These are phyloP conservation scores for Upupa epops DNA, from an alignment of 2,113 vertebrate species.

Conservation along the genomic window DNA sequence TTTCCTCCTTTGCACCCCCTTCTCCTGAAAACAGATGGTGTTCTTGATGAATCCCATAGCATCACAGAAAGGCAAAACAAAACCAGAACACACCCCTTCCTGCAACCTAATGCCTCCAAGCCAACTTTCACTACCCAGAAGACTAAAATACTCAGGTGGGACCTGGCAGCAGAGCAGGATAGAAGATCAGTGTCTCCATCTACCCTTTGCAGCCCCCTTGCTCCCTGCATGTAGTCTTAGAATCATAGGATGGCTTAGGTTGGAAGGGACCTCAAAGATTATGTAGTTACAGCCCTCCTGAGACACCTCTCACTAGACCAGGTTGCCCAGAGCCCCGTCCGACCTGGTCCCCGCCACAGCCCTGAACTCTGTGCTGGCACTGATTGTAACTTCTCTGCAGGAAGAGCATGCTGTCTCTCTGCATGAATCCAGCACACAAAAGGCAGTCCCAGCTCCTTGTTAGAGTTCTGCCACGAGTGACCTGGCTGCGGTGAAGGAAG, in stretches of 20 bases:
- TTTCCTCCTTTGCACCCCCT: not conserved
- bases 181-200: not conserved
- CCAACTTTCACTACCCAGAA: not conserved
- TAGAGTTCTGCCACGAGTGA: not conserved
- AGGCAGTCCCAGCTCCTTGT: rapidly evolving
- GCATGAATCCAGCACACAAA: not conserved
- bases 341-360: rapidly evolving
- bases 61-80: not conserved
- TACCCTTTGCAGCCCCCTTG: not conserved
- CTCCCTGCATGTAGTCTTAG: no score
- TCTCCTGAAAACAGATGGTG: not conserved
- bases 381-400: not conserved
- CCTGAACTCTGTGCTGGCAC: not conserved
- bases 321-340: no score
- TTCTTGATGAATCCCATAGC: not conserved
- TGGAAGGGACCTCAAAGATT: no score
- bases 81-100: not conserved
- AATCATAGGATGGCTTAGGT: no score
- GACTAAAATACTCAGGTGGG: not conserved
- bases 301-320: no score
- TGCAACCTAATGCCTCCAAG: not conserved
- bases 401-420: not conserved
- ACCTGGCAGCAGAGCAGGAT: not conserved
- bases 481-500: not conserved
- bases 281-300: no score